These are phyloP conservation scores for Eupithecia subumbrata DNA, from an alignment of 2,888 invertebrate genomes.

Conservation along the genomic window DNA sequence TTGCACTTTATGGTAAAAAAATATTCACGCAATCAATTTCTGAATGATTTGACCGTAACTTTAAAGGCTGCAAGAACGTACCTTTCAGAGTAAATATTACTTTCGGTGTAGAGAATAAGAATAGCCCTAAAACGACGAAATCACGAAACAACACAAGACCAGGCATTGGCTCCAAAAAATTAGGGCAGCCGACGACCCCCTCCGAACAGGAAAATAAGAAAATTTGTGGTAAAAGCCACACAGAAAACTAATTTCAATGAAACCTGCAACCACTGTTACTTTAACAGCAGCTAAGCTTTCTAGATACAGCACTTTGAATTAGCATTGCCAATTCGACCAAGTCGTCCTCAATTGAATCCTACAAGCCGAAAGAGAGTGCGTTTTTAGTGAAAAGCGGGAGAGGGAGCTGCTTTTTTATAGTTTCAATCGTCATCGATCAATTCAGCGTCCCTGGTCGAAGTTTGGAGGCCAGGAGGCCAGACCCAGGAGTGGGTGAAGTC, in stretches of 20 bases:
- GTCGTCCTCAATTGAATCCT: constrained; percentile 17
- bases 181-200: neutral
- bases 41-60: too few species aligned
- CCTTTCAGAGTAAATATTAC: too few species aligned
- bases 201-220: neutral
- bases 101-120: too few species aligned
- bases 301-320: constrained; percentile 7
- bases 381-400: neutral
- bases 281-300: constrained; percentile 1
- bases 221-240: neutral
- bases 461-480: too few species aligned
- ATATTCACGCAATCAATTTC: too few species aligned
- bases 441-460: too few species aligned
- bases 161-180: neutral
- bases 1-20: too few species aligned
- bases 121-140: too few species aligned
- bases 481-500: too few species aligned
- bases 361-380: constrained; percentile 1
- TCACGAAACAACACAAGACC: too few species aligned
- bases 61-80: too few species aligned
- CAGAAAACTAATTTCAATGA: neutral
- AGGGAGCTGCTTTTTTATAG: neutral
- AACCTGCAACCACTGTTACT: neutral
- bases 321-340: constrained; percentile 11
- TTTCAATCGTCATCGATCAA: neutral